A percentile compares a stretch with the other conserved stretches of the same genome.
Conservation (phyloP, 2,113 vertebrate genomes). For the Mesocricetus auratus region DNA sequence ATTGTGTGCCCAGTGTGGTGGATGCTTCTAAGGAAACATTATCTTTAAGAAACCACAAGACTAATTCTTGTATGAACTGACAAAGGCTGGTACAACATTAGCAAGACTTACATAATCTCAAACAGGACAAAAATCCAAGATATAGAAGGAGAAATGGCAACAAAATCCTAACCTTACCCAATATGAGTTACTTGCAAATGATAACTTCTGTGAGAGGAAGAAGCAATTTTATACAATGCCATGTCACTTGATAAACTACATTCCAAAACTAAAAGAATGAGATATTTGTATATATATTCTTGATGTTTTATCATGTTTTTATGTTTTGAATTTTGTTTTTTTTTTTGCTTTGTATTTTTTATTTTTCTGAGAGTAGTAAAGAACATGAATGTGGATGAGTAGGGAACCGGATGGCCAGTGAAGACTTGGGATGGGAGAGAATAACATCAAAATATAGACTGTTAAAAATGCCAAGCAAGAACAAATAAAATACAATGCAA, state of each 20-base stretch:
- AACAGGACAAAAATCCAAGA: neutral
- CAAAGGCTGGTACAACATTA: neutral
- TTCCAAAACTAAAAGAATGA: neutral
- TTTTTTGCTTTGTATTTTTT: neutral
- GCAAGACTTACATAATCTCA: neutral
- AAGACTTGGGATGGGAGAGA: neutral
- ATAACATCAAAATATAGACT: too few relatives aligned
- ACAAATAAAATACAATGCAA: neutral
- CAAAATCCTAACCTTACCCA: neutral
- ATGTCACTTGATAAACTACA: neutral
- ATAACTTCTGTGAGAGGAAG: neutral
- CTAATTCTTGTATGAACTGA: neutral
- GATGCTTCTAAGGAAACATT: neutral
- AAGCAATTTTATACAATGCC: neutral
- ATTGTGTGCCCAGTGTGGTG: neutral
- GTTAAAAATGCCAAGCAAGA: neutral
- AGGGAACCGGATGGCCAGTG: rapidly evolving
- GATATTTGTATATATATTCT: neutral
- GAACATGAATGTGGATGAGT: neutral
- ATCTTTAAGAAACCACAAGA: neutral
- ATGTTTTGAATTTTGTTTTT: neutral
- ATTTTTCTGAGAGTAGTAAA: neutral
- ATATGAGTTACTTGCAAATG: neutral
- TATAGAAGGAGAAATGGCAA: neutral
- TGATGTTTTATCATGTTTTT: neutral